These are phyloP conservation scores for Fratercula arctica DNA, from an alignment of 2,797 vertebrate genomes.

Conservation along the genomic window DNA sequence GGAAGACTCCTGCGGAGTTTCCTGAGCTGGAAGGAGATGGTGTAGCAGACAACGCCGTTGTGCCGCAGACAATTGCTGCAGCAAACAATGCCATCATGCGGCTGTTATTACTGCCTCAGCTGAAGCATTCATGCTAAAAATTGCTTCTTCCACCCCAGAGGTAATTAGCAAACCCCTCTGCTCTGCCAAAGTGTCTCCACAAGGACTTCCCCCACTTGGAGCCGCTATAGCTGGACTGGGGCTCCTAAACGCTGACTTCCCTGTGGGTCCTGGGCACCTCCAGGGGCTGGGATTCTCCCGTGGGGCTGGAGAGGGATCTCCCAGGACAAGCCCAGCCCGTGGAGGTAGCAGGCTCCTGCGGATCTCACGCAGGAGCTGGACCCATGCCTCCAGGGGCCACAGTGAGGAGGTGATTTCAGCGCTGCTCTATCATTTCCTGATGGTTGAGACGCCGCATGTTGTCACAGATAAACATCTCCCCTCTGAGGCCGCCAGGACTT, in stretches of 20 bases:
- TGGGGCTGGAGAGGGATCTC: background rate
- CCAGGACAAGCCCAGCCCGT: accelerated
- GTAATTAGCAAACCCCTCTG: background rate
- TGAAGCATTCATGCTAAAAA: accelerated
- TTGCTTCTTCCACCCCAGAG: background rate
- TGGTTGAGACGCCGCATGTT: accelerated
- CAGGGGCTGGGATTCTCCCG: background rate
- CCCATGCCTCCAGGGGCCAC: background rate
- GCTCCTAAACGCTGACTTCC: background rate
- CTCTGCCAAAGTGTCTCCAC: background rate
- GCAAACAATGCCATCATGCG: background rate
- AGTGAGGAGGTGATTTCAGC: background rate
- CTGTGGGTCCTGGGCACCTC: background rate
- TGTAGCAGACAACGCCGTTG: background rate
- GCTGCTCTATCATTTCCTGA: background rate
- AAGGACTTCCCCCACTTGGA: background rate
- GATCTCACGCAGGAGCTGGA: background rate
- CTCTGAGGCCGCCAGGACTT: background rate
- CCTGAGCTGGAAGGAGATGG: background rate
- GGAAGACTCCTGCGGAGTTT: background rate
- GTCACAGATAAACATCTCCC: background rate
- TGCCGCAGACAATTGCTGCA: background rate
- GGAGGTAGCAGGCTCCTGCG: background rate
- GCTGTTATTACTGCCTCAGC: accelerated
- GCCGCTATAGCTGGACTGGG: accelerated